These are phyloP conservation scores for Strigamia crassipes DNA, from an alignment of 2,888 invertebrate genomes.

Conservation along the genomic window DNA sequence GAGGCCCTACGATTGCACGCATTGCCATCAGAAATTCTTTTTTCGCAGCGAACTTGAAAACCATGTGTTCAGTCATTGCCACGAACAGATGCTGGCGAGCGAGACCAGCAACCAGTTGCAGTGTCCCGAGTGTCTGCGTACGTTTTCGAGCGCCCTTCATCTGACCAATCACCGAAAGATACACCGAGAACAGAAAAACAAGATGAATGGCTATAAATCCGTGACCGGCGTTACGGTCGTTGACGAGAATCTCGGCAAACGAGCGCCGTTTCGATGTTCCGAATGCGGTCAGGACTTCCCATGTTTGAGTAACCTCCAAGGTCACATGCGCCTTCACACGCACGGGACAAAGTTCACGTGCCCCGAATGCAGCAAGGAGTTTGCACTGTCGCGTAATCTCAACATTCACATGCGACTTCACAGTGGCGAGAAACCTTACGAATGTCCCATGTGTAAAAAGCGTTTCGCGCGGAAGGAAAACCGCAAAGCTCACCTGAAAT, in stretches of 20 bases:
- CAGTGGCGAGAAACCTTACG: constrained; percentile 59
- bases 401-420: constrained; percentile 61
- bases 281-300: constrained; percentile 62
- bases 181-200: constrained; percentile 45
- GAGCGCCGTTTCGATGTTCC: constrained; percentile 57
- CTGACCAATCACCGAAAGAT: constrained; percentile 54
- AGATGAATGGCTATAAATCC: constrained; percentile 53
- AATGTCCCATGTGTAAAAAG: constrained; percentile 61
- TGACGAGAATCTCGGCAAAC: constrained; percentile 43
- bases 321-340: constrained; percentile 62
- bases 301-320: constrained; percentile 61
- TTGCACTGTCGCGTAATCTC: constrained; percentile 56
- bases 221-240: constrained; percentile 55
- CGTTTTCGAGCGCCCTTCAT: constrained; percentile 55
- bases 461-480: constrained; percentile 60
- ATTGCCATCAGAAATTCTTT: constrained; percentile 84
- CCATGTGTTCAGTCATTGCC: constrained; percentile 63
- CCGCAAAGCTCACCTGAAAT: constrained; percentile 59
- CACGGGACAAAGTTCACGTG: constrained; percentile 58
- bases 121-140: constrained; percentile 57
- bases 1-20: constrained; percentile 81
- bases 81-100: not conserved
- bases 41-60: constrained; percentile 90
- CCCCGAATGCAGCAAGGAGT: constrained; percentile 60
- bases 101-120: constrained; percentile 50